Evolutionary conservation across 2,797 vertebrate genomes (phyloP).

Genomic region (Neomorphus geoffroyi): DNA sequence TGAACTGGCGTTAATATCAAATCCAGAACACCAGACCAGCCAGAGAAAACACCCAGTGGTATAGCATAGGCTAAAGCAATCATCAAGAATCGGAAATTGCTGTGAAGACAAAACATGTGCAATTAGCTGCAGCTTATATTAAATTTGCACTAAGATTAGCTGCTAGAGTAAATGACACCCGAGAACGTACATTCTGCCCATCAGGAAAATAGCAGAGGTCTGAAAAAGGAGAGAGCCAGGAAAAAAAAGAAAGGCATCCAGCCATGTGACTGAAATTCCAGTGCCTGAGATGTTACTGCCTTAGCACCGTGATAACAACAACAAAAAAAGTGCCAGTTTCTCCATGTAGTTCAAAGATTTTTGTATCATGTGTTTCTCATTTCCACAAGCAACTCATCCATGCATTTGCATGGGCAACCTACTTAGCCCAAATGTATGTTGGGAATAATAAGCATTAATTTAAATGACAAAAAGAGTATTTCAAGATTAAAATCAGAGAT

Average conservation of each 20-base stretch:
- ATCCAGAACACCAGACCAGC: conserved; percentile 95
- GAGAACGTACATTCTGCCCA: conserved; percentile 1
- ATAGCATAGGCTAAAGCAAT: conserved; percentile 94
- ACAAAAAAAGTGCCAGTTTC: background rate
- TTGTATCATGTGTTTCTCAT: conserved; percentile 1
- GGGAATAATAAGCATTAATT: conserved; percentile 23
- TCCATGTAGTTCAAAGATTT: background rate
- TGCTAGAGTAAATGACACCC: background rate
- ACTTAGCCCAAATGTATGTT: background rate
- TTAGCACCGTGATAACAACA: background rate
- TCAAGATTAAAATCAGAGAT: conserved; percentile 7
- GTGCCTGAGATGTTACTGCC: background rate
- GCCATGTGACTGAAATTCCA: background rate
- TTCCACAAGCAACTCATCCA: background rate
- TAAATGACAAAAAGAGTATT: background rate
- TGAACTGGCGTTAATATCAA: conserved; percentile 93
- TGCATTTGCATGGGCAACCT: background rate
- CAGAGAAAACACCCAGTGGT: conserved; percentile 91
- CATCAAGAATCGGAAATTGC: conserved; percentile 96
- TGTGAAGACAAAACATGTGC: conserved; percentile 64
- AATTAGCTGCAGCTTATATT: conserved; percentile 13
- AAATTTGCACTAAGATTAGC: conserved; percentile 8
- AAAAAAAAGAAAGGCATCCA: background rate
- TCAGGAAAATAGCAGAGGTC: conserved; percentile 2
- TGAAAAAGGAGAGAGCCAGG: background rate